These are phyloP conservation scores for Python bivittatus DNA, from an alignment of 2,113 vertebrate species.

Conservation along the genomic window DNA sequence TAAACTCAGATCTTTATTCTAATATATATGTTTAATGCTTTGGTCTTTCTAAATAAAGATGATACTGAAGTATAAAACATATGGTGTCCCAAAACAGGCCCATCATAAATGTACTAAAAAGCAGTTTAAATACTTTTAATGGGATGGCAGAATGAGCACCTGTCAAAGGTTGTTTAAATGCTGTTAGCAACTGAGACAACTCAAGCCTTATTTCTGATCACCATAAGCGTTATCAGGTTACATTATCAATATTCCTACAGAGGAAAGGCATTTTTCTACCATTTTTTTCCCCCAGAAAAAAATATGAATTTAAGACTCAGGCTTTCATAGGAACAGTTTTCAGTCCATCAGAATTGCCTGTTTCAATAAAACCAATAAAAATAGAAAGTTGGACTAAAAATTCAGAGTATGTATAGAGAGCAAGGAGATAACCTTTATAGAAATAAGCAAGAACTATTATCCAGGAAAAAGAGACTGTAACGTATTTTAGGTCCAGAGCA, in stretches of 20 bases:
- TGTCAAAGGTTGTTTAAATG: background rate
- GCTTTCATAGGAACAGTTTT: background rate
- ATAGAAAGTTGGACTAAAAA: no score
- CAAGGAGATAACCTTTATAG: no score
- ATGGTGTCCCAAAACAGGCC: no score
- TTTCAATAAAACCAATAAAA: background rate
- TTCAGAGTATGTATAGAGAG: no score
- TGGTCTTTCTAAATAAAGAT: no score
- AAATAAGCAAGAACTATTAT: no score
- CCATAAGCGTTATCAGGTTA: background rate
- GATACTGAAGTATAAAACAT: background rate
- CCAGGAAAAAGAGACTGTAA: no score
- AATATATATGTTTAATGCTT: no score
- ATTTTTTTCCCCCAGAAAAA: no score
- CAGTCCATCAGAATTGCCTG: background rate
- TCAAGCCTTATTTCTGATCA: background rate
- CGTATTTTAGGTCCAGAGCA: no score
- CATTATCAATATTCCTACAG: background rate
- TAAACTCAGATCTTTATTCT: no score
- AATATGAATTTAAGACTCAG: background rate
- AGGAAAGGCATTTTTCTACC: background rate
- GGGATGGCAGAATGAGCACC: background rate
- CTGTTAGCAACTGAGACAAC: background rate
- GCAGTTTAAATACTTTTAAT: background rate
- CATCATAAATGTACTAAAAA: background rate